Conservation (phyloP, 2,113 vertebrate genomes). For the Melanerpes formicivorus region DNA sequence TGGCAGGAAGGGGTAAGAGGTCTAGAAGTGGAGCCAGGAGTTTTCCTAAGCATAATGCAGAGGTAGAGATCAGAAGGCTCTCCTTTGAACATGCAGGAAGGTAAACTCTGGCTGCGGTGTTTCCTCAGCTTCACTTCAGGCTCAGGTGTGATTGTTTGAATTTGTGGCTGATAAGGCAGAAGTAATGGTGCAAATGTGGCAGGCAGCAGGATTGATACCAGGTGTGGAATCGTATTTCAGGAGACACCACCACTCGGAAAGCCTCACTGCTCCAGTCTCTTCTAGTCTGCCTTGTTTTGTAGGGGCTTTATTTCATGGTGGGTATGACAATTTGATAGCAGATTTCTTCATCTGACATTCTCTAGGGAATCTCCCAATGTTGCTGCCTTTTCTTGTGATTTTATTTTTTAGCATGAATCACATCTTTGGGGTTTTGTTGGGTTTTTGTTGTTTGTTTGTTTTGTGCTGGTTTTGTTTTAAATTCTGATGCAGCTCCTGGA, state of each 20-base stretch:
- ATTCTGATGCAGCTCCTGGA: background rate
- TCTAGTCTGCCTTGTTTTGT: slow-evolving; percentile 12
- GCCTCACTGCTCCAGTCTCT: background rate
- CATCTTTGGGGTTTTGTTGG: background rate
- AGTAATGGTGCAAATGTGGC: slow-evolving; percentile 1
- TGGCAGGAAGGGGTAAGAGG: background rate
- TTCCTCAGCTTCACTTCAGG: slow-evolving; percentile 40
- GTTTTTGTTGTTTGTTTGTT: background rate
- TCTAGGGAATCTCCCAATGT: background rate
- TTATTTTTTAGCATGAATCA: background rate
- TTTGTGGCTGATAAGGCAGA: background rate
- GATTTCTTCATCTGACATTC: slow-evolving; percentile 18
- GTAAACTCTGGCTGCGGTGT: slow-evolving; percentile 1
- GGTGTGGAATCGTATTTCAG: slow-evolving; percentile 21
- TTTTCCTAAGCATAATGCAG: background rate
- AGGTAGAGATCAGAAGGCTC: background rate
- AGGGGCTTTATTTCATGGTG: slow-evolving; percentile 33
- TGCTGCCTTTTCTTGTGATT: background rate
- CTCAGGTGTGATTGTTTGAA: background rate
- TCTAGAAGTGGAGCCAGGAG: slow-evolving; percentile 42
- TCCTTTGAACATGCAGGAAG: background rate
- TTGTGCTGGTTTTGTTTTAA: background rate
- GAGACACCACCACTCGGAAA: background rate
- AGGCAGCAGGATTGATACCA: slow-evolving; percentile 36
- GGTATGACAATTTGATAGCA: background rate